Conservation (phyloP, 2,797 vertebrate species). For the Mallotus villosus region DNA sequence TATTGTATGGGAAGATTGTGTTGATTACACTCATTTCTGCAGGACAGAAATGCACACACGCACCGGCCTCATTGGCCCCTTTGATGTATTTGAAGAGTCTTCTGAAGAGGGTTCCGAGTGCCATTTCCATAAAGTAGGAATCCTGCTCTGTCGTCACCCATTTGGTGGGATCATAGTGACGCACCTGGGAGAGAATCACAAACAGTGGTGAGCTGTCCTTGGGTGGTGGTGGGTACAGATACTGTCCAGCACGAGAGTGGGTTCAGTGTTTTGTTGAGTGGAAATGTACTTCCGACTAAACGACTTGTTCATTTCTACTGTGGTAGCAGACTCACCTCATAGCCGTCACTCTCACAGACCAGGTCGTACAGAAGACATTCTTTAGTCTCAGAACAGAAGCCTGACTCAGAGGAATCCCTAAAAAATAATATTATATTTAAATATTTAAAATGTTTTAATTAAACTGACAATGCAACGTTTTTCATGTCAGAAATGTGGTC, state of each 20-base stretch:
- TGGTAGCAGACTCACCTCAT: conserved; percentile 62
- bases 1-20: neutral
- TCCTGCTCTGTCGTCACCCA: conserved; percentile 63
- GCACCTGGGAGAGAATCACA: conserved; percentile 59
- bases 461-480: no score
- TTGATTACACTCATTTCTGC: neutral
- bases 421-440: no score
- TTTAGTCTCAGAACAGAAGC: conserved; percentile 63
- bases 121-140: conserved; percentile 49
- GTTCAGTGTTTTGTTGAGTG: neutral
- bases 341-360: conserved; percentile 52
- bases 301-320: neutral
- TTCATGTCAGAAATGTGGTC: neutral
- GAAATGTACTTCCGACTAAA: neutral
- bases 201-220: neutral
- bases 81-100: conserved; percentile 70
- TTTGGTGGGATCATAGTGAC: conserved; percentile 63
- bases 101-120: conserved; percentile 46
- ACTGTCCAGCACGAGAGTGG: neutral
- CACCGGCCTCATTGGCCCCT: conserved; percentile 64
- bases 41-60: conserved; percentile 16
- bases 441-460: no score
- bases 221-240: neutral
- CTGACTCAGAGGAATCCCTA: conserved; percentile 55
- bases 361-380: conserved; percentile 67